These are phyloP conservation scores for Apocheima hispidaria DNA, from an alignment of 2,888 invertebrate genomes.

Conservation along the genomic window DNA sequence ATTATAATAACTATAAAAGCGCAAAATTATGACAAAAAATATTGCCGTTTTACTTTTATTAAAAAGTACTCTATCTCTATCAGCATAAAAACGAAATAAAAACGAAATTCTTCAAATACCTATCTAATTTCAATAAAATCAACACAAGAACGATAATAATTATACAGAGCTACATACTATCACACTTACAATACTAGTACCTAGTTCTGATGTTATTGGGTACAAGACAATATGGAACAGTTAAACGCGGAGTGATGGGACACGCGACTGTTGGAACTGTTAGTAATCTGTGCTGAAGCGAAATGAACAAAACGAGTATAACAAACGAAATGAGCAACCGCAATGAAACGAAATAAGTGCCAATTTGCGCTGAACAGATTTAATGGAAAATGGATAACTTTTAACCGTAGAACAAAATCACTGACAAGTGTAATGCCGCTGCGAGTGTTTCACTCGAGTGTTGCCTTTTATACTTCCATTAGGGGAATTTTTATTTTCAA, in stretches of 20 bases:
- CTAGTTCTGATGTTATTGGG: not conserved
- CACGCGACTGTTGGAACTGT: conserved; percentile 23
- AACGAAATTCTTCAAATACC: too few relatives aligned
- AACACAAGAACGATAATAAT: too few relatives aligned
- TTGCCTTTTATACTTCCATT: not conserved
- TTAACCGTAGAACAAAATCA: conserved; percentile 20
- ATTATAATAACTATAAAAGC: too few relatives aligned
- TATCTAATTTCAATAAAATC: too few relatives aligned
- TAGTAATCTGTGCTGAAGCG: conserved; percentile 19
- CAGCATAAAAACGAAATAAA: too few relatives aligned
- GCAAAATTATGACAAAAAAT: too few relatives aligned
- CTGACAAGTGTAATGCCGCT: conserved; percentile 17
- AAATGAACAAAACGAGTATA: conserved; percentile 24
- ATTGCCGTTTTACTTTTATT: too few relatives aligned
- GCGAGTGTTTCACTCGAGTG: not conserved
- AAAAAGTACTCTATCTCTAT: too few relatives aligned
- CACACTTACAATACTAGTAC: conserved; percentile 4
- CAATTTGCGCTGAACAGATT: conserved; percentile 31
- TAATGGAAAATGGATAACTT: conserved; percentile 32
- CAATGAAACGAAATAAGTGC: conserved; percentile 33
- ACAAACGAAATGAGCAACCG: conserved; percentile 28
- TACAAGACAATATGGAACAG: conserved; percentile 16
- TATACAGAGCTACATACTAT: not conserved
- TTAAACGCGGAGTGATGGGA: conserved; percentile 15
- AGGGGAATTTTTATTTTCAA: not conserved